Conservation (phyloP, 2,888 invertebrate species). For the Amphipoea lucens region DNA sequence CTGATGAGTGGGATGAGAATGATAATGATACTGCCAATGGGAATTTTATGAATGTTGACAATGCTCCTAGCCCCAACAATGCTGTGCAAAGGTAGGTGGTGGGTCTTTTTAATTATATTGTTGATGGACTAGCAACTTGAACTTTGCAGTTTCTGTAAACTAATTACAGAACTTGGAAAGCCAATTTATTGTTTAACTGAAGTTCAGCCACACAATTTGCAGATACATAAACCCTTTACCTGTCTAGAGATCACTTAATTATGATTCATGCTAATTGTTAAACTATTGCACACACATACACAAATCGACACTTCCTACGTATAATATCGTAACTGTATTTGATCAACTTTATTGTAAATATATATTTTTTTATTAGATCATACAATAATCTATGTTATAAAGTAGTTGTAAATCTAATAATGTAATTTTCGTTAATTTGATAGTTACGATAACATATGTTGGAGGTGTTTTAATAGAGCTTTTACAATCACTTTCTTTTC, state of each 20-base stretch:
- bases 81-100: conserved; percentile 82
- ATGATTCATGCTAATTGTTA: neutral
- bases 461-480: too few relatives aligned
- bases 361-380: too few relatives aligned
- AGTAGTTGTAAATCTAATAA: too few relatives aligned
- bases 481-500: too few relatives aligned
- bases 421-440: too few relatives aligned
- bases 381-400: too few relatives aligned
- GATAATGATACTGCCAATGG: conserved; percentile 93
- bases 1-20: conserved; percentile 93
- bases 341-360: too few relatives aligned
- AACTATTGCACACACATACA: neutral
- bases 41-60: conserved; percentile 91
- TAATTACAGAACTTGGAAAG: neutral
- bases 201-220: neutral
- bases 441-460: too few relatives aligned
- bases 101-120: neutral
- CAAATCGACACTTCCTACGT: too few relatives aligned
- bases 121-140: neutral
- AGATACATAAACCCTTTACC: neutral
- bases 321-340: too few relatives aligned
- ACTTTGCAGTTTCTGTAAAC: neutral
- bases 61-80: conserved; percentile 87
- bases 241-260: neutral
- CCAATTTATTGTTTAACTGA: neutral